phyloP scores from a whole-genome alignment of 2,888 invertebrate species.

The Eupithecia inturbata region DNA sequence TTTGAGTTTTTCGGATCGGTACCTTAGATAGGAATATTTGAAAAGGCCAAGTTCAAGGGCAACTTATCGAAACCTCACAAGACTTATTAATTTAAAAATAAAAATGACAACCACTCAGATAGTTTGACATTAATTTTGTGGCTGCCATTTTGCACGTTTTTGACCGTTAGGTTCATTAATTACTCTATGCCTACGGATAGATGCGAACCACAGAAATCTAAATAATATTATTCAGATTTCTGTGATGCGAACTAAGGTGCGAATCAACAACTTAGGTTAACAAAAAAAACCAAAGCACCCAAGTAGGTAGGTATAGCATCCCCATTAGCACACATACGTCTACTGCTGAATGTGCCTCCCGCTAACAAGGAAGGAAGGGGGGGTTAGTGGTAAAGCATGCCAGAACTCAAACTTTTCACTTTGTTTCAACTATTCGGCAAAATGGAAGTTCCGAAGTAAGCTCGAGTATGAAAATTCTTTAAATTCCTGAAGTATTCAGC shows the following conservation, averaged over 20 bases:
- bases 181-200: not conserved
- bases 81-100: not conserved
- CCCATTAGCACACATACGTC: too few species aligned
- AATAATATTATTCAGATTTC: too few species aligned
- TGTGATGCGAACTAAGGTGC: not conserved
- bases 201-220: too few species aligned
- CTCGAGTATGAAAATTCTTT: slow-evolving; percentile 41
- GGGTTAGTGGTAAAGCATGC: slow-evolving; percentile 19
- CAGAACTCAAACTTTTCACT: slow-evolving; percentile 51
- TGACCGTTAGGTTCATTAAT: not conserved
- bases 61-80: not conserved
- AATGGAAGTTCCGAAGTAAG: slow-evolving; percentile 55
- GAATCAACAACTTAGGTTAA: not conserved
- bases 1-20: not conserved
- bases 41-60: not conserved
- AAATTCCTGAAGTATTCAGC: slow-evolving; percentile 36
- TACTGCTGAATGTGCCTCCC: too few species aligned
- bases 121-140: not conserved
- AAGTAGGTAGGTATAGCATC: not conserved
- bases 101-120: not conserved
- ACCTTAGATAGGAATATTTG: not conserved
- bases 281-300: not conserved
- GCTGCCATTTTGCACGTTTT: not conserved
- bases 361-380: not conserved
- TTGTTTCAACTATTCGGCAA: slow-evolving; percentile 55